Conservation (phyloP, 2,797 vertebrate genomes). For the Periparus ater region DNA sequence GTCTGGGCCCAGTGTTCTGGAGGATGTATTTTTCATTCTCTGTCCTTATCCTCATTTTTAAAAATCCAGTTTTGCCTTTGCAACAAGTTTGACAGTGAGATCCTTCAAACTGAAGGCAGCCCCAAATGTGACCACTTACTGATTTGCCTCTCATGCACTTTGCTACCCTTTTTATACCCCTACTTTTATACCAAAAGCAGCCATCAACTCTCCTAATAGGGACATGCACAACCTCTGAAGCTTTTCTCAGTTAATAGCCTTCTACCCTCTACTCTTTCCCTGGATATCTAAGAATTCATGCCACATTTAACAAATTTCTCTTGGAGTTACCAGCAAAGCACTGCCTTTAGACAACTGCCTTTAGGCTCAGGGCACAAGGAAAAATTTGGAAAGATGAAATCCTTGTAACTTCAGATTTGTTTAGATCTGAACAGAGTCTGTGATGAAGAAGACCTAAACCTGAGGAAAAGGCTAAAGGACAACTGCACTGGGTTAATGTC, state of each 20-base stretch:
- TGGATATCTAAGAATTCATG: not conserved
- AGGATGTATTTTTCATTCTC: not conserved
- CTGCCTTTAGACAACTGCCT: not conserved
- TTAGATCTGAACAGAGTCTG: not conserved
- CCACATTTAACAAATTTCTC: not conserved
- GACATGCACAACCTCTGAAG: not conserved
- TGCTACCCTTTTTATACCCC: too few relatives aligned
- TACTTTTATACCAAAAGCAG: not conserved
- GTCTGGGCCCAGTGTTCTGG: not conserved
- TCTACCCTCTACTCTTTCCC: not conserved
- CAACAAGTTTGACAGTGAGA: not conserved
- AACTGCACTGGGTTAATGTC: not conserved
- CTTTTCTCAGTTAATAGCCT: not conserved
- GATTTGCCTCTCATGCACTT: not conserved
- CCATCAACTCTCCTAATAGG: not conserved
- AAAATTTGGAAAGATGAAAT: not conserved
- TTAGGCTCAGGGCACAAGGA: not conserved
- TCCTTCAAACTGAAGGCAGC: not conserved
- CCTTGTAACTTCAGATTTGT: not conserved
- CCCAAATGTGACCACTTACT: not conserved
- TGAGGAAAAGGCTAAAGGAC: not conserved
- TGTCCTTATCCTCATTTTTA: not conserved
- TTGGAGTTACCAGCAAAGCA: not conserved
- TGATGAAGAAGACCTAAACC: not conserved
- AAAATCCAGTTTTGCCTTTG: not conserved